Evolutionary conservation across 2,888 invertebrate genomes (phyloP).

Genomic region (Metellina segmentata): DNA sequence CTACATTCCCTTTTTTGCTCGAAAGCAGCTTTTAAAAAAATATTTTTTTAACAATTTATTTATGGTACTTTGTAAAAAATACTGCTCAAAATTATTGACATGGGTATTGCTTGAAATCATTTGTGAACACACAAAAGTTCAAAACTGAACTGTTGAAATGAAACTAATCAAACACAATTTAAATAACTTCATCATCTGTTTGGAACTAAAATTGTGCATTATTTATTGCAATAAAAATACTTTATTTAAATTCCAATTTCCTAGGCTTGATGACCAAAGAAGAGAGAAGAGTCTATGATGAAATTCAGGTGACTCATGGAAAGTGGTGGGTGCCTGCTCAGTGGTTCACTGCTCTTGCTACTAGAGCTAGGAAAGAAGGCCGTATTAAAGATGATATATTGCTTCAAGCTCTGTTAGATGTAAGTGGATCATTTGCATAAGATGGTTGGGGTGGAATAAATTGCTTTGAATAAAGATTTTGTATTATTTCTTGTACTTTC

Average conservation of each 20-base stretch:
- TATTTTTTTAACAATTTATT: no score
- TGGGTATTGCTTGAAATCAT: no score
- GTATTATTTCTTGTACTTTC: no score
- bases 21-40: no score
- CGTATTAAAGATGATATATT: conserved; percentile 81
- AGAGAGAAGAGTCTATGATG: conserved; percentile 83
- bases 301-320: conserved; percentile 82
- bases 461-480: background rate
- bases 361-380: conserved; percentile 81
- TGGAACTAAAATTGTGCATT: background rate
- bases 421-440: conserved; percentile 75
- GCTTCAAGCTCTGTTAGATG: conserved; percentile 81
- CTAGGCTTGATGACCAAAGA: conserved; percentile 84
- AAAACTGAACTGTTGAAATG: background rate
- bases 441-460: background rate
- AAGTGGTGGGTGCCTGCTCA: conserved; percentile 83
- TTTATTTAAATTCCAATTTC: background rate
- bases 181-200: background rate
- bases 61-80: background rate
- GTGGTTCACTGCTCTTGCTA: conserved; percentile 82
- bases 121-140: background rate
- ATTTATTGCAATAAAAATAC: background rate
- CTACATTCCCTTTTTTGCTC: no score
- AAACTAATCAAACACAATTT: no score
- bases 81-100: background rate